These are phyloP conservation scores for Synergus laeviventris DNA, from an alignment of 2,888 invertebrate genomes.

Conservation along the genomic window DNA sequence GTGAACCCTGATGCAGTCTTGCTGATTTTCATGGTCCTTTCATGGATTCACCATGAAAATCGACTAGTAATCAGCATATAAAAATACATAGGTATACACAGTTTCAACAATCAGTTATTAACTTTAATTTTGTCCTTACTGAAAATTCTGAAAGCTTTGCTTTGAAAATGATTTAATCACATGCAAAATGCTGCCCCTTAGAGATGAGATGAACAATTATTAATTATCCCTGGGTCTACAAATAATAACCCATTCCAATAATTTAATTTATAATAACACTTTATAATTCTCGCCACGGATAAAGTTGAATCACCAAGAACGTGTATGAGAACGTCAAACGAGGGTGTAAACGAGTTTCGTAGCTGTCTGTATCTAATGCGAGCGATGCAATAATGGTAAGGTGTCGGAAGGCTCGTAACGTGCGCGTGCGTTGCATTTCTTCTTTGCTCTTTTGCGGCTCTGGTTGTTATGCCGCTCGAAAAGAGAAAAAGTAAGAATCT, in stretches of 20 bases:
- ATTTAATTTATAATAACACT: slow-evolving; percentile 33
- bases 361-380: slow-evolving; percentile 56
- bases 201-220: background rate
- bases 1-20: background rate
- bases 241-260: background rate
- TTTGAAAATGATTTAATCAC: too few species aligned
- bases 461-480: slow-evolving; percentile 44
- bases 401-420: slow-evolving; percentile 62
- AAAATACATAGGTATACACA: too few species aligned
- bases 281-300: slow-evolving; percentile 30
- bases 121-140: too few species aligned
- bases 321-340: slow-evolving; percentile 43
- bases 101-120: too few species aligned
- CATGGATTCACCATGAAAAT: too few species aligned
- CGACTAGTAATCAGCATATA: too few species aligned
- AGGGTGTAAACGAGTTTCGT: slow-evolving; percentile 57
- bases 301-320: slow-evolving; percentile 6
- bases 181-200: background rate
- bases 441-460: slow-evolving; percentile 45
- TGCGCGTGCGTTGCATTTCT: slow-evolving; percentile 50
- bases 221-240: background rate
- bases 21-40: too few species aligned
- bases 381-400: slow-evolving; percentile 67
- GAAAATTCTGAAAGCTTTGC: too few species aligned
- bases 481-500: slow-evolving; percentile 51